These are phyloP conservation scores for Acleris literana DNA, from an alignment of 2,888 invertebrate species.

Conservation along the genomic window DNA sequence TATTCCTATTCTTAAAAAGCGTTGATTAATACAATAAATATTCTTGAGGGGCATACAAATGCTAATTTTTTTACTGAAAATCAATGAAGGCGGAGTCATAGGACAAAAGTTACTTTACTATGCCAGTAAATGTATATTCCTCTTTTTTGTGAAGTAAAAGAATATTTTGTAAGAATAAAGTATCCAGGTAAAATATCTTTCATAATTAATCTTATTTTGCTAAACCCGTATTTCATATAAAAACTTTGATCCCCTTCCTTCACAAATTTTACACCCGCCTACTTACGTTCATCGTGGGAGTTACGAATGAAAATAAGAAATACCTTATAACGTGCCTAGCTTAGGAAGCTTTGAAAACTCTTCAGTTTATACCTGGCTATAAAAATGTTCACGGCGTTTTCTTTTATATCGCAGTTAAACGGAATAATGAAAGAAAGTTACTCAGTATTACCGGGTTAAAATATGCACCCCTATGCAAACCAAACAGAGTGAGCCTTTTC, in stretches of 20 bases:
- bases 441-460: constrained; percentile 31
- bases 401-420: constrained; percentile 33
- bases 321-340: constrained; percentile 17
- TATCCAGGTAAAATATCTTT: too few species aligned
- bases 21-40: too few species aligned
- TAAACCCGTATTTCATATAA: neutral
- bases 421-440: constrained; percentile 38
- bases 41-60: too few species aligned
- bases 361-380: constrained; percentile 31
- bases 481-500: constrained; percentile 31
- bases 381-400: constrained; percentile 33
- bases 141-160: too few species aligned
- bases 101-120: too few species aligned
- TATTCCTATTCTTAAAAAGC: too few species aligned
- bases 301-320: constrained; percentile 21
- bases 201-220: neutral
- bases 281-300: constrained; percentile 3
- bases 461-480: constrained; percentile 37
- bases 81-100: too few species aligned
- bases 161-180: too few species aligned
- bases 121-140: too few species aligned
- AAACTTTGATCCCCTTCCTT: neutral
- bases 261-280: constrained; percentile 16
- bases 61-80: too few species aligned
- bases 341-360: constrained; percentile 27